Evolutionary conservation across 2,888 invertebrate genomes (phyloP).

Genomic region (Hoplodrina blanda): DNA sequence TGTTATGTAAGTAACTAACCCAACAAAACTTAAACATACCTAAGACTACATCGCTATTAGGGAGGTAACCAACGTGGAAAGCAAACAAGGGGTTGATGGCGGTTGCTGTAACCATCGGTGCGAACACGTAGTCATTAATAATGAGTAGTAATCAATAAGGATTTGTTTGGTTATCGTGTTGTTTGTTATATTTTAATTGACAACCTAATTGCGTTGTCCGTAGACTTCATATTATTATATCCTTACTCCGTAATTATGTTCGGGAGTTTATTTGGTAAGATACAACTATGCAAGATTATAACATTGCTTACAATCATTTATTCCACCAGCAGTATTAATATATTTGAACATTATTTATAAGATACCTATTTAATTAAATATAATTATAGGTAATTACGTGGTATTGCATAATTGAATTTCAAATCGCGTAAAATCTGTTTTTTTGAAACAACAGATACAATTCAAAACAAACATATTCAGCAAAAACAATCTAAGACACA

Average conservation of each 20-base stretch:
- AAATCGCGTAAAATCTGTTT: background rate
- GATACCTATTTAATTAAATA: no score
- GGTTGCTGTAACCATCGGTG: conserved; percentile 41
- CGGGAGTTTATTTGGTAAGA: background rate
- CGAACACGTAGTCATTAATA: conserved; percentile 52
- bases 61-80: conserved; percentile 44
- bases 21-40: conserved; percentile 18
- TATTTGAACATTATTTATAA: no score
- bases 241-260: background rate
- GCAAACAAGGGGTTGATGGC: conserved; percentile 55
- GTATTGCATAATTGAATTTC: no score
- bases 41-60: conserved; percentile 43
- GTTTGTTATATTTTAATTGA: conserved; percentile 38
- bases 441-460: background rate
- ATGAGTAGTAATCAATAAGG: conserved; percentile 36
- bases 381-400: no score
- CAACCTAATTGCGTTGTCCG: conserved; percentile 8
- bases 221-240: background rate
- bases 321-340: no score
- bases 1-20: conserved; percentile 23
- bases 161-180: conserved; percentile 29
- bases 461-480: conserved; percentile 4
- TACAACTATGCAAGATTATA: background rate
- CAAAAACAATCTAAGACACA: conserved; percentile 26
- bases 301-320: no score